Percentiles rank a stretch among this genome's conserved stretches.
Conservation (phyloP, 2,797 vertebrate genomes). For the Varecia variegata region DNA sequence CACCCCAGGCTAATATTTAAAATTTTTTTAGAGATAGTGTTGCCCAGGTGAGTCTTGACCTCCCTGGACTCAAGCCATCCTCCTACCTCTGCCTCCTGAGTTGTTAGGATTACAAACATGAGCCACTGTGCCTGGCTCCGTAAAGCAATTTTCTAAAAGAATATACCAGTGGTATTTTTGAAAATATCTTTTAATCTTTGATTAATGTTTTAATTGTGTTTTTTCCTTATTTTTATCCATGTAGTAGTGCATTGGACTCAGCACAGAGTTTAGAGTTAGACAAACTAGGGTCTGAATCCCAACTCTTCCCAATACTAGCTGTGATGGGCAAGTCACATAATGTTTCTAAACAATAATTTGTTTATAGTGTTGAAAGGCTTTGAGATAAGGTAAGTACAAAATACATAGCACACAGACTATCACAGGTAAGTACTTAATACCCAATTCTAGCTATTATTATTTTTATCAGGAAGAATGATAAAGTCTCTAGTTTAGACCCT, state of each 20-base stretch:
- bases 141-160: not conserved
- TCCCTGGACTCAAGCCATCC: no score
- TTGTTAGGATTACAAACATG: not conserved
- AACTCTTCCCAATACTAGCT: not conserved
- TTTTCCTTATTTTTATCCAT: not conserved
- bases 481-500: not conserved
- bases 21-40: no score
- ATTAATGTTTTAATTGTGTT: not conserved
- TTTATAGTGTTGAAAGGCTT: not conserved
- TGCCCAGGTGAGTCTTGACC: no score
- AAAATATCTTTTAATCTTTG: not conserved
- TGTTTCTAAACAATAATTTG: not conserved
- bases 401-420: not conserved
- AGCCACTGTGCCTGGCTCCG: not conserved
- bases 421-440: not conserved
- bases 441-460: not conserved
- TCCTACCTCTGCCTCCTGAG: not conserved
- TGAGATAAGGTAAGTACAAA: not conserved
- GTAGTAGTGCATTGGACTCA: not conserved
- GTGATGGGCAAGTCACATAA: not conserved
- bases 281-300: not conserved
- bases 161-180: not conserved
- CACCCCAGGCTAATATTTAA: no score
- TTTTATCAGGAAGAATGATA: not conserved
- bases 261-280: not conserved